These are phyloP conservation scores for Lithobates pipiens DNA, from an alignment of 2,797 vertebrate genomes.

Conservation along the genomic window DNA sequence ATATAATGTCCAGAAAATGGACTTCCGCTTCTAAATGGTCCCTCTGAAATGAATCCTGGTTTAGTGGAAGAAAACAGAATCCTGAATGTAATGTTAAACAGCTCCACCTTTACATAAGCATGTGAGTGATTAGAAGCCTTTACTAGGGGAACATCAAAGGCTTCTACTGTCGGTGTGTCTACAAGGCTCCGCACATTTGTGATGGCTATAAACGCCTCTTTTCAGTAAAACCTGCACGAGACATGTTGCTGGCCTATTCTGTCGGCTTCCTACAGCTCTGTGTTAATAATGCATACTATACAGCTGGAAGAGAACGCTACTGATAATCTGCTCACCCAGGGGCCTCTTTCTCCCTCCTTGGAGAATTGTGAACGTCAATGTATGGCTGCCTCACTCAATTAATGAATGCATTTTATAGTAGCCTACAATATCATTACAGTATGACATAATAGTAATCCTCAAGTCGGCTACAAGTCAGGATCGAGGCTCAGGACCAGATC, in stretches of 20 bases:
- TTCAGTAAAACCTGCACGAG: background rate
- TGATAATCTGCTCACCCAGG: slow-evolving; percentile 33
- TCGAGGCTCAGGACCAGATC: too few relatives aligned
- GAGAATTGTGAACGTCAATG: slow-evolving; percentile 7
- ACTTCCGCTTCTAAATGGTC: too few relatives aligned
- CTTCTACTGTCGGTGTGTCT: background rate
- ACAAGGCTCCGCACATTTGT: background rate
- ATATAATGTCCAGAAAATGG: too few relatives aligned
- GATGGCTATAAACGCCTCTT: background rate
- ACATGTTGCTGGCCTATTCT: background rate
- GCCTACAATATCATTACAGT: background rate
- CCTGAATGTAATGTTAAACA: too few relatives aligned
- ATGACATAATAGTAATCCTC: too few relatives aligned
- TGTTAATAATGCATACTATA: slow-evolving; percentile 42
- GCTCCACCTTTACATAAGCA: too few relatives aligned
- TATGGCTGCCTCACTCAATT: slow-evolving; percentile 18
- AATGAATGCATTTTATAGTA: background rate
- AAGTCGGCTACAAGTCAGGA: too few relatives aligned
- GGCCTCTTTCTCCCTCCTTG: slow-evolving; percentile 5
- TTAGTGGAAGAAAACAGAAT: too few relatives aligned
- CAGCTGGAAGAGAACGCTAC: slow-evolving; percentile 2
- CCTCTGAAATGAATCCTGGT: too few relatives aligned
- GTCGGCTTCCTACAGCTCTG: background rate
- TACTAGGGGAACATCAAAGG: background rate
- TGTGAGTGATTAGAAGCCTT: background rate